phyloP scores from a whole-genome alignment of 2,797 vertebrate species.

The Muscicapa comitata region DNA sequence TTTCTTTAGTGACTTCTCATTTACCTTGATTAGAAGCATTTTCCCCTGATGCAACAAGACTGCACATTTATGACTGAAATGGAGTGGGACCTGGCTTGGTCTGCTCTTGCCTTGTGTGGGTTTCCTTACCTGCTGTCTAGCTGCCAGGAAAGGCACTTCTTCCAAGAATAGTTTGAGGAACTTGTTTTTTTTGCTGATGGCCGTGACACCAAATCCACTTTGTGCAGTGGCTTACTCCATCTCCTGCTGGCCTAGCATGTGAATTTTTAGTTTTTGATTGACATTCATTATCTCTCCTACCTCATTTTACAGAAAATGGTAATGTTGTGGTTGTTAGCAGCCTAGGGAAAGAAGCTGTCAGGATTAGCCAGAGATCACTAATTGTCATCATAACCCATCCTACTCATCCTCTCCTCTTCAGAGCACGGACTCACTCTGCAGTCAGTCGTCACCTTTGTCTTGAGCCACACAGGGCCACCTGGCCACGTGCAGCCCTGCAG shows the following conservation, averaged over 20 bases:
- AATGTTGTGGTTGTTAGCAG: background rate
- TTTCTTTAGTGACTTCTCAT: background rate
- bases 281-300: background rate
- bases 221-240: background rate
- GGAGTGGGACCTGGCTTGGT: background rate
- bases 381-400: background rate
- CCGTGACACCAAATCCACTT: background rate
- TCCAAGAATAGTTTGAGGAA: background rate
- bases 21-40: background rate
- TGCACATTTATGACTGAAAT: background rate
- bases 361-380: background rate
- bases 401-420: constrained; percentile 37
- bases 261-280: background rate
- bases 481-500: constrained; percentile 11
- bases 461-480: background rate
- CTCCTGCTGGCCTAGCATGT: background rate
- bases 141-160: background rate
- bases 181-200: background rate
- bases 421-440: background rate
- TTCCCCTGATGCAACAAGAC: background rate
- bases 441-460: constrained; percentile 29
- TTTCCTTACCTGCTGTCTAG: background rate
- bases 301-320: background rate
- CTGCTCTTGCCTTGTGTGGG: background rate
- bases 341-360: background rate